Base-by-base conservation (phyloP, 2,888 invertebrate species). In the Chironomus riparius region DNA sequence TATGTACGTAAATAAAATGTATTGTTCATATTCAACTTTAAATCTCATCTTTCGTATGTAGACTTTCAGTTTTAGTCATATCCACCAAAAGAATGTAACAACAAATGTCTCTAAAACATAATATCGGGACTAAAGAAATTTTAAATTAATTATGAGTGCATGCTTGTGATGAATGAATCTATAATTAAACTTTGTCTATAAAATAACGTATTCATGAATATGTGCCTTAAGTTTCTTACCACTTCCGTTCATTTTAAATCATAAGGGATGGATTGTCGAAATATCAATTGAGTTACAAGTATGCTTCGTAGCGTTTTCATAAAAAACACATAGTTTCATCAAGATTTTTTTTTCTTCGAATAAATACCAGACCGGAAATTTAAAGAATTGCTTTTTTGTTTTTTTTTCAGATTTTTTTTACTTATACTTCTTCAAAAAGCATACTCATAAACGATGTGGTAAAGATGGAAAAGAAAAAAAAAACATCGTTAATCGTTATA, bases 291-390 rank as follows among this genome's bases (percentile, higher is more conserved):
- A 24, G 21, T 21, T 65, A 18, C 24, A 24, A 24, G 65, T 65
- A 65, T 65, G 65, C 74, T 68, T 22, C 68, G 74, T 38, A 68
- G 38, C 22, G 48, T 22, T 21, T 24, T 24, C 62, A 65, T 21
- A 13, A 65, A 21, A 28, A 74, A 62, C 74, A 62, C 47, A 74
- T 65, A 74, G 38, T 68, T 74, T 68, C 74, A 74, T 74, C 56
- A 76, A 69, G 47, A 47, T 24, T 76, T 69, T 76, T 74, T 76
- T 76, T 68, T 76, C 68, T 76, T 76, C 76, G 69, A 76, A 76
- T 68, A 56, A 76, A 69, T 76, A 69, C 76, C 50, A 76, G 76
- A 76, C 76, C 76, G 76, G 76, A 76, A 69, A 76, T 76, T 76
- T 69, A 76, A 76, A 68, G 76, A 76, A 76, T 76, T 76, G 69